phyloP scores from a whole-genome alignment of 2,113 vertebrate species.

The Gymnorhina tibicen region DNA sequence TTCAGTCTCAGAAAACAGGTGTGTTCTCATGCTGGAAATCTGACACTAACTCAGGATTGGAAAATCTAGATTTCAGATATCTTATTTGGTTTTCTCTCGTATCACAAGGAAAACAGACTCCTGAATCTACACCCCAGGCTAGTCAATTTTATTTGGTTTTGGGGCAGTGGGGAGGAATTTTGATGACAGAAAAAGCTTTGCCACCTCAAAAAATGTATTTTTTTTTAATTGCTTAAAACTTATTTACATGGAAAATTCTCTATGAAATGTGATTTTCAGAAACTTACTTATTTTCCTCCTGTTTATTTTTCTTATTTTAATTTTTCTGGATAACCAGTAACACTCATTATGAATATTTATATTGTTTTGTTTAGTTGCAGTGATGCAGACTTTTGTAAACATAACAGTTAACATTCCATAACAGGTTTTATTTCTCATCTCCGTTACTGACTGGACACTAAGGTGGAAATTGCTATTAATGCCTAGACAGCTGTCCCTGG shows the following conservation, averaged over 20 bases:
- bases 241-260: background rate
- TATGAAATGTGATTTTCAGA: background rate
- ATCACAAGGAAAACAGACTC: background rate
- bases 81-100: background rate
- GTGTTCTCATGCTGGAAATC: background rate
- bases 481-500: background rate
- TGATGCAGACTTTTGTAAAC: background rate
- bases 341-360: background rate
- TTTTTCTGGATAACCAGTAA: background rate
- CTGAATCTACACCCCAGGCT: background rate
- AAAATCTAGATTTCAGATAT: background rate
- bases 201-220: background rate
- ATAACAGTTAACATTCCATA: background rate
- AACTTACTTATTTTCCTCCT: background rate
- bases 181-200: background rate
- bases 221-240: background rate
- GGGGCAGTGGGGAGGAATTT: background rate
- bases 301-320: background rate
- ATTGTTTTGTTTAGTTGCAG: background rate
- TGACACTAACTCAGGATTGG: background rate
- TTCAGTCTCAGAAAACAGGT: background rate
- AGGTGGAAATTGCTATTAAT: background rate
- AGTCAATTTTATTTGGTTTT: background rate
- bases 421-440: background rate
- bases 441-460: fast-evolving